Conservation (phyloP, 2,797 vertebrate genomes). For the Psittacula derbiana region DNA sequence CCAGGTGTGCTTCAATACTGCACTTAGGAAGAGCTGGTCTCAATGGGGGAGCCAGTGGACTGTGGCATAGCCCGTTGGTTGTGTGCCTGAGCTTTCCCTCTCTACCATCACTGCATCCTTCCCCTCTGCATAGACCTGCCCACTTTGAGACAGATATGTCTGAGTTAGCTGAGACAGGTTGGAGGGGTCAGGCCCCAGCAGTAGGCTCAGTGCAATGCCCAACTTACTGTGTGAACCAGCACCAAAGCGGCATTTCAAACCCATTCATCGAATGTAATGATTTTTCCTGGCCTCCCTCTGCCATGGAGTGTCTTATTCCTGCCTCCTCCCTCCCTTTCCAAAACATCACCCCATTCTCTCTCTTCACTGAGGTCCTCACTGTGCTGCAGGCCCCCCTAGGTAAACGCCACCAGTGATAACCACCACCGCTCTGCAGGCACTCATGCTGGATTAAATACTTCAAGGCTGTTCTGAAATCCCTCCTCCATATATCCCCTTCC, state of each 20-base stretch:
- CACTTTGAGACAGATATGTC: not conserved
- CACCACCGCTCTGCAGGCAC: not conserved
- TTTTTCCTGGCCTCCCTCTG: not conserved
- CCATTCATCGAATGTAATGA: not conserved
- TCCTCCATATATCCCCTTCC: not conserved
- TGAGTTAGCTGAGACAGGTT: not conserved
- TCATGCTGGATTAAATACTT: constrained; percentile 30
- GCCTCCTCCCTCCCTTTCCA: not conserved
- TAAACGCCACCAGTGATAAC: not conserved
- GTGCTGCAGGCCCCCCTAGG: rapidly evolving
- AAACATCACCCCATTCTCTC: not conserved
- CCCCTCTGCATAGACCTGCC: not conserved
- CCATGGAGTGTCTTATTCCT: not conserved
- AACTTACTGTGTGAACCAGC: rapidly evolving
- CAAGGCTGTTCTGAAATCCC: not conserved
- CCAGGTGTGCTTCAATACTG: not conserved
- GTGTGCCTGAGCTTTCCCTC: not conserved
- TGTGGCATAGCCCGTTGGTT: not conserved
- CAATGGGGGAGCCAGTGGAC: not conserved
- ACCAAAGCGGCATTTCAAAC: not conserved
- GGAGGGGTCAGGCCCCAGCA: not conserved
- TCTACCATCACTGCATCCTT: not conserved
- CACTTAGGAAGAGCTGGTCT: not conserved
- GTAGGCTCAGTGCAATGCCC: not conserved
- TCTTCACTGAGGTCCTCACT: not conserved